Base-by-base conservation (phyloP, 2,888 invertebrate genomes). In the Conus canariensis region DNA sequence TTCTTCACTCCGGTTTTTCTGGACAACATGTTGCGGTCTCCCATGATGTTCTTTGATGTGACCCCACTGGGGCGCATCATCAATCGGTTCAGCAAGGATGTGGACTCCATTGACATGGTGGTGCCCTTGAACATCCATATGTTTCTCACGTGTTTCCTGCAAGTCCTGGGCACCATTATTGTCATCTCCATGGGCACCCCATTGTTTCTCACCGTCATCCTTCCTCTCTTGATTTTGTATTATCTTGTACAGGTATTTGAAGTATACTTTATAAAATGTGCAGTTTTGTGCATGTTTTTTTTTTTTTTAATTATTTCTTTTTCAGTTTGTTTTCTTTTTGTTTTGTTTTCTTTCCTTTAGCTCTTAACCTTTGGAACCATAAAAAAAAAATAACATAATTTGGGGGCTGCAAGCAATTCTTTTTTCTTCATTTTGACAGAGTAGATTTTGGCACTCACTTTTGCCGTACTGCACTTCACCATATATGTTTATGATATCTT, bases 1-100 rank as follows among this genome's bases (percentile, higher is more conserved):
- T 92, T 9, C 95, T 96, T 9, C 96, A 96, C 92, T 90, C 85
- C 8, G 91, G 91, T n/a, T 92, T 92, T 96, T 90, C 93, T 96
- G 67, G 58, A 19, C 60, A 93, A 93, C 88, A 92, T 95, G n/a
- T 90, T 96, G 83, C 91, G 93, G 9, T 95, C 95, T 19, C 96
- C 96, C n/a, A 93, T 94, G 93, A 93, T 89, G 87, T 95, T 94
- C 92, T 96, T 94, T 92, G 95, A 94, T 91, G 95, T 92, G 86
- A 95, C 92, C 30, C 93, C 95, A 10, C 91, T 93, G 56, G 95
- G 95, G 14, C 94, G 95, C 45, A 94, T 95, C 64, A 90, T 95
- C 74, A 95, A 95, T 90, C 93, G 94, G 16, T 95, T 95, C 92
- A 94, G 94, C 85, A 94, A 94, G 88, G 95, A 94, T 82, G 91